Evolutionary conservation across 1,140 invertebrate species (phyloP).

Genomic region (Ceratina japonica): DNA sequence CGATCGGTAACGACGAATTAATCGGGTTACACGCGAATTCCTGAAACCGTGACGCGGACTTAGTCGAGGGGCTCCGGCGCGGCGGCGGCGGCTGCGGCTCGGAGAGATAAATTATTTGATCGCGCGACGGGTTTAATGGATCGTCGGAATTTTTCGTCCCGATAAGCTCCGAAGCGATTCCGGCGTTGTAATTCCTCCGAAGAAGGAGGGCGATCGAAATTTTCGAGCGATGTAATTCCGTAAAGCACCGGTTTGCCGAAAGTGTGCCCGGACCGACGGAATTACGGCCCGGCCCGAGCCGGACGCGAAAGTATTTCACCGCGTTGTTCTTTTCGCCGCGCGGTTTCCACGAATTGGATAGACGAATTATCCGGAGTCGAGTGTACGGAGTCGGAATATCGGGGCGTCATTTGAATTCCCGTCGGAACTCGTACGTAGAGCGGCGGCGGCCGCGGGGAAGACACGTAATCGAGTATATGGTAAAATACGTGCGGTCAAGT

Average conservation of each 20-base stretch:
- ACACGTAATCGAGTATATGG: conserved; percentile 7
- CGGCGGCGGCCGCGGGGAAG: too few species aligned
- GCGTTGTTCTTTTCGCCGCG: neutral
- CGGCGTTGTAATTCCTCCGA: conserved; percentile 24
- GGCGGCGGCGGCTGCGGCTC: too few species aligned
- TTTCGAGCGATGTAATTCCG: conserved; percentile 31
- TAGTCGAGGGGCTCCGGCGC: neutral
- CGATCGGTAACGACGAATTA: conserved; percentile 12
- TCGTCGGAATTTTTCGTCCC: conserved; percentile 41
- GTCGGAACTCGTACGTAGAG: neutral
- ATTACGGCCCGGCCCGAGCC: neutral
- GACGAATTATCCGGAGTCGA: neutral
- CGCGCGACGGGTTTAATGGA: conserved; percentile 38
- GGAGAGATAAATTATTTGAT: conserved; percentile 37
- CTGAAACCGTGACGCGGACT: neutral
- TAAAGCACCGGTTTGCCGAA: neutral
- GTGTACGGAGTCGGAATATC: neutral
- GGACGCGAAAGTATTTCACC: neutral
- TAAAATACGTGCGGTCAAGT: conserved; percentile 23
- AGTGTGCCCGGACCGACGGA: neutral
- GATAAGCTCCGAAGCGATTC: conserved; percentile 28
- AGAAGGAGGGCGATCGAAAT: conserved; percentile 33
- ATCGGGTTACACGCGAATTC: conserved; percentile 9
- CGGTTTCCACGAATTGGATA: neutral
- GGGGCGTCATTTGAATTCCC: conserved; percentile 3